A percentile compares a stretch with the other conserved stretches of the same genome.
Conservation (phyloP, 2,113 vertebrate genomes). For the Hippocampus mohnikei region DNA sequence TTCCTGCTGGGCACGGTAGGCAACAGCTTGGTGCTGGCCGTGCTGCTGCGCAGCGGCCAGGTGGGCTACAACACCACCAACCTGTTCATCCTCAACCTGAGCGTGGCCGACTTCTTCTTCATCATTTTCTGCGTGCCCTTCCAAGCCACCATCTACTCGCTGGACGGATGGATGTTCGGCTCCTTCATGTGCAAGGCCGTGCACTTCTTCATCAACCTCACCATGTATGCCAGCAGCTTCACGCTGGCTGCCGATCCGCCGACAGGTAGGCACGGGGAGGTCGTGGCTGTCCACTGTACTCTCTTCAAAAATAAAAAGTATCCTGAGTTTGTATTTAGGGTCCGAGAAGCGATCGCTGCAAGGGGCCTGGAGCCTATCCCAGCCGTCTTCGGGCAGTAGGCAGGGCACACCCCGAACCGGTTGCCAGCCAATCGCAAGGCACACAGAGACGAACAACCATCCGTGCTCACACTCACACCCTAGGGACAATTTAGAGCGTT, state of each 20-base stretch:
- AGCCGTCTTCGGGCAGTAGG: no score
- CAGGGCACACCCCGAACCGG: no score
- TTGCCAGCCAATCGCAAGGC: no score
- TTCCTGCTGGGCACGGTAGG: slow-evolving; percentile 83
- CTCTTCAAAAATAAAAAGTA: no score
- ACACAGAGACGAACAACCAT: no score
- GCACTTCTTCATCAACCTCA: slow-evolving; percentile 88
- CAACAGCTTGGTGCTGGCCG: slow-evolving; percentile 83
- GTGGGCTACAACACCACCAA: slow-evolving; percentile 83
- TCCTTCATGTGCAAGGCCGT: slow-evolving; percentile 87
- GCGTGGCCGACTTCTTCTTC: slow-evolving; percentile 87
- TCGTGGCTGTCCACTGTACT: no score
- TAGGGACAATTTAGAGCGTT: no score
- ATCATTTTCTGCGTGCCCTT: slow-evolving; percentile 88
- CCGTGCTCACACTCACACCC: no score
- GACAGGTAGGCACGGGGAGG: slow-evolving; percentile 71
- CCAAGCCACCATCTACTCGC: slow-evolving; percentile 87
- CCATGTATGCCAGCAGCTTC: slow-evolving; percentile 90
- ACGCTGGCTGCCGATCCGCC: slow-evolving; percentile 81
- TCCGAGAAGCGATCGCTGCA: no score
- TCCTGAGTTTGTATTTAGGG: no score
- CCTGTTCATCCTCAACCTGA: slow-evolving; percentile 87
- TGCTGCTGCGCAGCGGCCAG: slow-evolving; percentile 79
- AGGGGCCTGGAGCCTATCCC: no score
- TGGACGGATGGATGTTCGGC: slow-evolving; percentile 85